Evolutionary conservation across 2,113 vertebrate species (phyloP).

Genomic region (Calonectris borealis): DNA sequence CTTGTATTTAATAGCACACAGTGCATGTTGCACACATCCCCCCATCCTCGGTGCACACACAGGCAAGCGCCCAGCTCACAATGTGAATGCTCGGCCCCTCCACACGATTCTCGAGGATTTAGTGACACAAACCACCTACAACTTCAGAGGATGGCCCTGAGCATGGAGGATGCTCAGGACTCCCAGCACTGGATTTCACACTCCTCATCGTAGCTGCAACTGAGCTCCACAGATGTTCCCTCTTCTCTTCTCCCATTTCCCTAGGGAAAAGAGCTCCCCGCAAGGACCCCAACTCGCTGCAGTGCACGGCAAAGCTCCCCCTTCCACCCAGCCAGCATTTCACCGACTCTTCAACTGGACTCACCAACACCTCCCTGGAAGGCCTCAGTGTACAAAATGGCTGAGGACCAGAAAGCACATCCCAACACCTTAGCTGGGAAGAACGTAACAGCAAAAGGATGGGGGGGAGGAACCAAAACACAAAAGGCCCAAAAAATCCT

Average conservation of each 20-base stretch:
- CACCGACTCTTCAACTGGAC: accelerated
- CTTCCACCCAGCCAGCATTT: neutral
- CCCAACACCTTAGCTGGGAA: neutral
- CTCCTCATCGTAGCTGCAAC: accelerated
- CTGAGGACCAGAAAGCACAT: constrained; percentile 24
- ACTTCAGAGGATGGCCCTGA: neutral
- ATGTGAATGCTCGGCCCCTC: accelerated
- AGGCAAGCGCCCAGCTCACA: neutral
- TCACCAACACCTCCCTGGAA: neutral
- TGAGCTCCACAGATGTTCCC: neutral
- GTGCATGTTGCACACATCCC: accelerated
- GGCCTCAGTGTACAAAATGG: constrained; percentile 51
- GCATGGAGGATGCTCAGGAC: neutral
- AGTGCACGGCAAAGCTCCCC: accelerated
- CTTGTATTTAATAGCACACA: neutral
- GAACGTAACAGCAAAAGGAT: neutral
- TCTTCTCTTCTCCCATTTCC: neutral
- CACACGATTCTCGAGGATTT: neutral
- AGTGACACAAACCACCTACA: neutral
- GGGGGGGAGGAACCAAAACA: too few relatives aligned
- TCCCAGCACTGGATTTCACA: neutral
- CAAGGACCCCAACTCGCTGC: neutral
- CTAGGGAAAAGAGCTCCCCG: accelerated
- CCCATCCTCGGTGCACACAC: accelerated
- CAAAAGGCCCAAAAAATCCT: neutral